phyloP scores from a whole-genome alignment of 2,797 vertebrate genomes.

The Tarsius wallacei region DNA sequence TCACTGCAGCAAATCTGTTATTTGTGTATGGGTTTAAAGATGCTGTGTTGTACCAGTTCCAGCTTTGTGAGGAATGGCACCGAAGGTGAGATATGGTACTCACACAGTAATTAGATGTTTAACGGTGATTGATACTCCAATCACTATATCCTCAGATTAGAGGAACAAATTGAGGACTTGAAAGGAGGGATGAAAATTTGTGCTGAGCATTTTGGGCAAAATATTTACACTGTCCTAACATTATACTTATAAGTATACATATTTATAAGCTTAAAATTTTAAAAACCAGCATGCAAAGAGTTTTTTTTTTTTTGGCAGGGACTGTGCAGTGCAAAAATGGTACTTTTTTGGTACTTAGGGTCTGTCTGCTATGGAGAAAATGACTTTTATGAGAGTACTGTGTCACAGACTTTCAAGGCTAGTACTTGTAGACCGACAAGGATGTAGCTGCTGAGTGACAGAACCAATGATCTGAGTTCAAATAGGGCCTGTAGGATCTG shows the following conservation, averaged over 20 bases:
- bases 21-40: slow-evolving; percentile 80
- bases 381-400: background rate
- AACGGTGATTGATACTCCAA: slow-evolving; percentile 71
- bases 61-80: slow-evolving; percentile 72
- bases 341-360: background rate
- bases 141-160: slow-evolving; percentile 46
- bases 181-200: slow-evolving; percentile 69
- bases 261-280: background rate
- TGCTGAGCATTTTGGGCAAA: slow-evolving; percentile 54
- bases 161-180: slow-evolving; percentile 17
- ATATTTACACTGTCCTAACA: background rate
- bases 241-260: background rate
- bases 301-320: background rate
- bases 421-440: background rate
- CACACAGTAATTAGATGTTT: slow-evolving; percentile 80
- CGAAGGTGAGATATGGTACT: slow-evolving; percentile 73
- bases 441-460: too few relatives aligned
- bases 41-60: slow-evolving; percentile 76
- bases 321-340: background rate
- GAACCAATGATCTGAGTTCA: background rate
- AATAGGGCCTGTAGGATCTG: fast-evolving
- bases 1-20: slow-evolving; percentile 77
- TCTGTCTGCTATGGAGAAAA: background rate
- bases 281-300: background rate
- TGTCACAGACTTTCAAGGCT: background rate